These are phyloP conservation scores for Struthio camelus DNA, from an alignment of 2,113 vertebrate species.

Conservation along the genomic window DNA sequence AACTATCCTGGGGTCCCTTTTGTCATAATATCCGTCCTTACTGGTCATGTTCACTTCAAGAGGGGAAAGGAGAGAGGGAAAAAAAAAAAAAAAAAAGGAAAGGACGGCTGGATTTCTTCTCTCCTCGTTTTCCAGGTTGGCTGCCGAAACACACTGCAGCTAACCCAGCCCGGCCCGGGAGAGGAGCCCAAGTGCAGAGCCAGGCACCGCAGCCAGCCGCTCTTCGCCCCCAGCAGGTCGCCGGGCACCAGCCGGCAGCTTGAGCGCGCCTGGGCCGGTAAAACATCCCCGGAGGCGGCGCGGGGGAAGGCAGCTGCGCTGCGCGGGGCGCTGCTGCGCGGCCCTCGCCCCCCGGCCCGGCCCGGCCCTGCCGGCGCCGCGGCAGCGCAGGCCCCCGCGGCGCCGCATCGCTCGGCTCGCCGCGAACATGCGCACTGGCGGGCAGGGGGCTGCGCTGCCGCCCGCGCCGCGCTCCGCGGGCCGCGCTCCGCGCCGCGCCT, in stretches of 20 bases:
- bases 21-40: neutral
- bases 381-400: too few relatives aligned
- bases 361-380: neutral
- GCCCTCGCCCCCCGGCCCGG: too few relatives aligned
- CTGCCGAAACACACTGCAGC: neutral
- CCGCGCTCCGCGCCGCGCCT: neutral
- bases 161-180: neutral
- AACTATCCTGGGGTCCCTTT: neutral
- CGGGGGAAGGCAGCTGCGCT: too few relatives aligned
- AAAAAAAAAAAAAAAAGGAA: neutral
- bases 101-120: neutral
- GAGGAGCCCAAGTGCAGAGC: neutral
- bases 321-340: too few relatives aligned
- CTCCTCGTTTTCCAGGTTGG: neutral
- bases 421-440: neutral
- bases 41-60: neutral
- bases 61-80: neutral
- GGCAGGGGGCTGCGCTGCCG: neutral
- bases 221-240: too few relatives aligned
- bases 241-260: neutral
- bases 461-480: neutral
- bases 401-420: neutral
- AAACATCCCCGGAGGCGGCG: neutral
- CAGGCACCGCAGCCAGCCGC: neutral
- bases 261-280: neutral